Percentiles rank a stretch among this genome's conserved stretches.
Evolutionary conservation across 2,888 invertebrate species (phyloP).

Genomic region (Mesorhabditis belari): DNA sequence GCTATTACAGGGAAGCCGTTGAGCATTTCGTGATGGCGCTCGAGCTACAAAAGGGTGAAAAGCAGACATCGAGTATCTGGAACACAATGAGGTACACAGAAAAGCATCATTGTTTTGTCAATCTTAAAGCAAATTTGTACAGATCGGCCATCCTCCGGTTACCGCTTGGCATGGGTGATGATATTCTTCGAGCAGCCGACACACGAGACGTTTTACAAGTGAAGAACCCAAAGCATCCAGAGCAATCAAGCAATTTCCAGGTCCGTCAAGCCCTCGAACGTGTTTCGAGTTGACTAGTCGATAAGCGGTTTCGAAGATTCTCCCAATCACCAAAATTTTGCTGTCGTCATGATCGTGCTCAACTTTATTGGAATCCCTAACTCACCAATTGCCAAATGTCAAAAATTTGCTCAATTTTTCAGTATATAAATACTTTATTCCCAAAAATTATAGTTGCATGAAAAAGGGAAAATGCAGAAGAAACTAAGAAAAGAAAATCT

Average conservation of each 20-base stretch:
- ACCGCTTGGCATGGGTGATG: not conserved
- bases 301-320: too few relatives aligned
- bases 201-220: not conserved
- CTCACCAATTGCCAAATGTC: too few relatives aligned
- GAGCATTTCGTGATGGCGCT: slow-evolving; percentile 88
- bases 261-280: not conserved
- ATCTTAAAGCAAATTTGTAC: not conserved
- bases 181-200: not conserved
- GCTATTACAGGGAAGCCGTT: slow-evolving; percentile 71
- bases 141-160: not conserved
- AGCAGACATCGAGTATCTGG: slow-evolving; percentile 42
- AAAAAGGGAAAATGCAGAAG: too few relatives aligned
- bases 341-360: not conserved
- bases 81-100: slow-evolving; percentile 13
- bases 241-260: not conserved
- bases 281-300: not conserved
- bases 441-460: too few relatives aligned
- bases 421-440: too few relatives aligned
- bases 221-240: not conserved
- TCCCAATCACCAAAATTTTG: not conserved
- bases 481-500: too few relatives aligned
- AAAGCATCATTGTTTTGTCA: too few relatives aligned
- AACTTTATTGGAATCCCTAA: slow-evolving; percentile 3
- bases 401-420: too few relatives aligned
- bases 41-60: slow-evolving; percentile 75